Evolutionary conservation across 2,113 vertebrate genomes (phyloP).

Genomic region (Saccopteryx bilineata): DNA sequence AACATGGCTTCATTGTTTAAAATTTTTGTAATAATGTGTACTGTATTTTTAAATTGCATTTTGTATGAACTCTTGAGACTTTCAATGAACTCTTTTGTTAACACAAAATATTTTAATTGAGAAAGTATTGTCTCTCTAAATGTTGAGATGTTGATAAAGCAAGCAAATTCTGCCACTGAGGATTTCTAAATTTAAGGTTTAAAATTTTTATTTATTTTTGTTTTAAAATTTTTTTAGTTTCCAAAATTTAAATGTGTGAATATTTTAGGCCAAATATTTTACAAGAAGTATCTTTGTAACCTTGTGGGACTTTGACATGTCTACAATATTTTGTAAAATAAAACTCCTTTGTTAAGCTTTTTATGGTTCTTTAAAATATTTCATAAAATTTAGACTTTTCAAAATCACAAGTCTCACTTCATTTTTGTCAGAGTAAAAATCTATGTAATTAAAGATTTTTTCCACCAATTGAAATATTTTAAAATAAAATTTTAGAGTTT

Average conservation of each 20-base stretch:
- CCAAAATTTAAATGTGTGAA: neutral
- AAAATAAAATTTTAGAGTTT: neutral
- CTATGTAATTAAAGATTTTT: neutral
- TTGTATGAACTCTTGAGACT: neutral
- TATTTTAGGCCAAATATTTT: slow-evolving; percentile 7
- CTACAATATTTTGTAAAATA: neutral
- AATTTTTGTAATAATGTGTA: neutral
- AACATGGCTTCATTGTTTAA: neutral
- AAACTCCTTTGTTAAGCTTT: neutral
- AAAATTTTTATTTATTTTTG: neutral
- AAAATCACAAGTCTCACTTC: neutral
- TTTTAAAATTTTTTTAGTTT: no score
- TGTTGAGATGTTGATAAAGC: neutral
- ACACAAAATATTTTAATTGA: slow-evolving; percentile 10
- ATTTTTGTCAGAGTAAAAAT: neutral
- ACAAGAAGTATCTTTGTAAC: neutral
- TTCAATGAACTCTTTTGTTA: neutral
- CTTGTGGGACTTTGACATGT: neutral
- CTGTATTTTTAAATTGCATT: neutral
- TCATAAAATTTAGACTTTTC: neutral
- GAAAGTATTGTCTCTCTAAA: neutral
- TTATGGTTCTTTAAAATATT: neutral
- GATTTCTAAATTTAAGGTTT: neutral
- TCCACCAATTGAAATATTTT: neutral
- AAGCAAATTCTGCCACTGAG: neutral